Evolutionary conservation across 1,140 invertebrate genomes (phyloP).

Genomic region (Drosophila lini): DNA sequence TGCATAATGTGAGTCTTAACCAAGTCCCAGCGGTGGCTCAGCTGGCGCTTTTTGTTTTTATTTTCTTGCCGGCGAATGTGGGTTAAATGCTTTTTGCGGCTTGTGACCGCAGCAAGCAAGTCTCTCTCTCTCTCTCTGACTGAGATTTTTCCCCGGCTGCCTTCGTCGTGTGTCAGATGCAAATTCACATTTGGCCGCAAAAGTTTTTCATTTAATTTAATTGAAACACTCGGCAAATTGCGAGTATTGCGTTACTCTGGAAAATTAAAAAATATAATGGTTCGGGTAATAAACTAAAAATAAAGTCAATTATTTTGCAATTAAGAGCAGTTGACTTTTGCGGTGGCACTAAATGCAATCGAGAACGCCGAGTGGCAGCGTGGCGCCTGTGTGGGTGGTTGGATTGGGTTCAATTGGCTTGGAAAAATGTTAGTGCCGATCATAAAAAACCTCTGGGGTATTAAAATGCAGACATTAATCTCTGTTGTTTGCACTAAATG

Average conservation of each 20-base stretch:
- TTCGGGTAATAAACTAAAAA: slow-evolving; percentile 39
- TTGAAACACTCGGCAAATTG: slow-evolving; percentile 61
- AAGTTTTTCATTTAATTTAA: slow-evolving; percentile 74
- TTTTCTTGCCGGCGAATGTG: slow-evolving; percentile 64
- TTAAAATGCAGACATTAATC: slow-evolving; percentile 24
- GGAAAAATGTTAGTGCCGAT: slow-evolving; percentile 13
- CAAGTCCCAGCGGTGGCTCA: slow-evolving; percentile 42
- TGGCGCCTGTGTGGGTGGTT: slow-evolving; percentile 19
- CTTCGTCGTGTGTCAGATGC: slow-evolving; percentile 47
- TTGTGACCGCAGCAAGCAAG: slow-evolving; percentile 44
- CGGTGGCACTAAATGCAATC: slow-evolving; percentile 34
- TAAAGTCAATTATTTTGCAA: slow-evolving; percentile 71
- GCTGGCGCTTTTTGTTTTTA: slow-evolving; percentile 19
- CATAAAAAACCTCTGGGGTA: slow-evolving; percentile 2
- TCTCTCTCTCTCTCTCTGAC: slow-evolving; percentile 15
- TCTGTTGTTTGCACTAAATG: slow-evolving; percentile 11
- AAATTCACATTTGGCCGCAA: slow-evolving; percentile 67
- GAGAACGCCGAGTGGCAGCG: slow-evolving; percentile 6
- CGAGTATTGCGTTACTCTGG: slow-evolving; percentile 20
- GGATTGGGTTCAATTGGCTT: slow-evolving; percentile 30
- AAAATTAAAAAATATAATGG: slow-evolving; percentile 31
- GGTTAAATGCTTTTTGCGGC: slow-evolving; percentile 80
- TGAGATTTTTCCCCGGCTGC: slow-evolving; percentile 7
- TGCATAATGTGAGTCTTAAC: slow-evolving; percentile 54
- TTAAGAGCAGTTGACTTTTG: slow-evolving; percentile 57